phyloP scores from a whole-genome alignment of 2,113 vertebrate genomes.

The Nycticryphes semicollaris region DNA sequence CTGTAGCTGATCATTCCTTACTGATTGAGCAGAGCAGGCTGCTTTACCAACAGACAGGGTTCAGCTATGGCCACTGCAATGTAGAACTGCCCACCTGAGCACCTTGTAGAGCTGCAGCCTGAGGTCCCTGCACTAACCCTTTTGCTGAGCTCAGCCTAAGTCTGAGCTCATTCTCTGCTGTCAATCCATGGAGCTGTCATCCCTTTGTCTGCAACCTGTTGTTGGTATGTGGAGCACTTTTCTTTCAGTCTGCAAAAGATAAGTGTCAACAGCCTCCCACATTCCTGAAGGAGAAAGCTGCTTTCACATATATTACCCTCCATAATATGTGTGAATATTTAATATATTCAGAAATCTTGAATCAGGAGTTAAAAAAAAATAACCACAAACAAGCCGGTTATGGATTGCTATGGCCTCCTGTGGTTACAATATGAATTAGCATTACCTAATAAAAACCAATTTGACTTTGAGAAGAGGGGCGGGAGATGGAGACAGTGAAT shows the following conservation, averaged over 20 bases:
- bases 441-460: neutral
- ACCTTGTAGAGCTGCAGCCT: neutral
- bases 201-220: neutral
- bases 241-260: neutral
- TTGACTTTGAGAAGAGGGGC: neutral
- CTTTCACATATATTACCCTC: neutral
- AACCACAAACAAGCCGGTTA: neutral
- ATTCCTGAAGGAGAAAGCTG: neutral
- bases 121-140: neutral
- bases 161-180: neutral
- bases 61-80: neutral
- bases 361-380: neutral
- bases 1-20: neutral
- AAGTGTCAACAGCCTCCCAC: neutral
- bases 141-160: neutral
- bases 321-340: neutral
- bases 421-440: neutral
- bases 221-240: neutral
- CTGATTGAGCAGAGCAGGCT: neutral
- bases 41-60: neutral
- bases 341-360: neutral
- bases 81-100: neutral
- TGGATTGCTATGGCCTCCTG: neutral
- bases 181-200: neutral
- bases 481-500: neutral